Conservation (phyloP, 2,888 invertebrate genomes). For the Choristoneura rosaceana region DNA sequence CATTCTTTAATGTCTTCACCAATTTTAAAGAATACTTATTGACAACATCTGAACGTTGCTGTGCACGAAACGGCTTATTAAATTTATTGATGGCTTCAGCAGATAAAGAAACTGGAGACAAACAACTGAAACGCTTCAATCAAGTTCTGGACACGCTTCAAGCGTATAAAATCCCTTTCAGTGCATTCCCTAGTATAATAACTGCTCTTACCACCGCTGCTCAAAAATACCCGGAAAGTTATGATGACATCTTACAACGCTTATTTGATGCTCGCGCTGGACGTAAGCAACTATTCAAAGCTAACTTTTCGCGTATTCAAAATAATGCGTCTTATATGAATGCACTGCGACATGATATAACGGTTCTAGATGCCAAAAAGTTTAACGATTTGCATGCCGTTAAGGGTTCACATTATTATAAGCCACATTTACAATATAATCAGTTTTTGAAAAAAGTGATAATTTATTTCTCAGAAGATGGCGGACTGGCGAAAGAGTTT, state of each 20-base stretch:
- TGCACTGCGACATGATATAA: slow-evolving; percentile 25
- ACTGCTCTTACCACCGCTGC: slow-evolving; percentile 10
- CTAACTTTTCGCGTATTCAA: slow-evolving; percentile 8
- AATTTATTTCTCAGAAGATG: slow-evolving; percentile 30
- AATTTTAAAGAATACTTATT: slow-evolving; percentile 23
- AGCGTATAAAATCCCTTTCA: slow-evolving; percentile 7
- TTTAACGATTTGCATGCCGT: neutral
- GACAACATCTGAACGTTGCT: slow-evolving; percentile 13
- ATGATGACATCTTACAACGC: neutral
- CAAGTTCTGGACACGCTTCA: slow-evolving; percentile 7
- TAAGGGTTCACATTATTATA: neutral
- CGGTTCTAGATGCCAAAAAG: slow-evolving; percentile 2
- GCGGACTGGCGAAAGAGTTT: slow-evolving; percentile 17
- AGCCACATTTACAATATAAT: neutral
- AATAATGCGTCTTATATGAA: slow-evolving; percentile 25
- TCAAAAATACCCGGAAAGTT: slow-evolving; percentile 6
- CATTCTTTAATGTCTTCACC: slow-evolving; percentile 22
- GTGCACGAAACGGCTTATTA: slow-evolving; percentile 8
- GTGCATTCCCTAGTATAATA: slow-evolving; percentile 17
- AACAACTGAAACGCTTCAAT: neutral
- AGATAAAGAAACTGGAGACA: neutral
- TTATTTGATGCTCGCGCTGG: slow-evolving; percentile 24
- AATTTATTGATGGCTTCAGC: slow-evolving; percentile 12
- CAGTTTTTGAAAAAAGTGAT: slow-evolving; percentile 16
- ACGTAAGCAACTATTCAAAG: slow-evolving; percentile 25